Evolutionary conservation across 1,140 invertebrate genomes (phyloP).

Genomic region (Papilio dardanus): DNA sequence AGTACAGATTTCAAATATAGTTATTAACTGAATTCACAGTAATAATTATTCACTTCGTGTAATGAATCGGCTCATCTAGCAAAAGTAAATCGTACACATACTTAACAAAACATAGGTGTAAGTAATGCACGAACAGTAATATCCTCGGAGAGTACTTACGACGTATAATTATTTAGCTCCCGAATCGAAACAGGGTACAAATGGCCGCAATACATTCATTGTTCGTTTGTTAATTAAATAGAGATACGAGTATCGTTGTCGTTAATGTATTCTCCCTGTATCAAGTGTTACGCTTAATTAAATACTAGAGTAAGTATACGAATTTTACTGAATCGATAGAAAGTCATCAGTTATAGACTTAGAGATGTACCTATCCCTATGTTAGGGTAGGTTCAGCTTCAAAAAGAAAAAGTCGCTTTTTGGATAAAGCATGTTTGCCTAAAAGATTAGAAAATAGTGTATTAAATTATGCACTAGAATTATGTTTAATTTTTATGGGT

Average conservation of each 20-base stretch:
- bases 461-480: no score
- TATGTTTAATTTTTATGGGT: no score
- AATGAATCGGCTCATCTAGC: not conserved
- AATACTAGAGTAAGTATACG: not conserved
- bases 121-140: not conserved
- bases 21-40: no score
- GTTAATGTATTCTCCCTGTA: not conserved
- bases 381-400: no score
- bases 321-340: not conserved
- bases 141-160: not conserved
- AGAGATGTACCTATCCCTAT: no score
- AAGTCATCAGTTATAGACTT: no score
- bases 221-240: constrained; percentile 20
- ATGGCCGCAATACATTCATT: constrained; percentile 5
- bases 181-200: constrained; percentile 1
- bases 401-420: no score
- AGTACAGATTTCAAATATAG: no score
- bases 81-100: not conserved
- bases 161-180: not conserved
- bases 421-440: no score
- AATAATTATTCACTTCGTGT: not conserved
- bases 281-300: not conserved
- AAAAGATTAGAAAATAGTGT: no score
- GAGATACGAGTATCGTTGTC: not conserved
- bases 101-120: not conserved